These are phyloP conservation scores for Sclerurus mexicanus DNA, from an alignment of 2,113 vertebrate species.

Conservation along the genomic window DNA sequence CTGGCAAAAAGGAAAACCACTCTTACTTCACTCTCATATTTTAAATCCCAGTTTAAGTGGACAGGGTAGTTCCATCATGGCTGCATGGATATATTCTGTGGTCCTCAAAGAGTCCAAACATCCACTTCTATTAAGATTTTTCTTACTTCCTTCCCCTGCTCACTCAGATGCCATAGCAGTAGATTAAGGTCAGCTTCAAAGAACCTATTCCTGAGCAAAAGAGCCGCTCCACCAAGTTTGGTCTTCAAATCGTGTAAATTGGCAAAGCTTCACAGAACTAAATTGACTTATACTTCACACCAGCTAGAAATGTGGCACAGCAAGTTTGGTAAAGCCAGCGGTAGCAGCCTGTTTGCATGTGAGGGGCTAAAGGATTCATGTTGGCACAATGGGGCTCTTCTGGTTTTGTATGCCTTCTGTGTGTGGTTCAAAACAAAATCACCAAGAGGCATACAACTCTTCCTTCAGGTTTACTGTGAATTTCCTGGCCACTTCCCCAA, in stretches of 20 bases:
- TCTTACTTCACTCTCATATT: neutral
- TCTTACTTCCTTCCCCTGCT: neutral
- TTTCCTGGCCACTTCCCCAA: neutral
- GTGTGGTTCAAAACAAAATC: neutral
- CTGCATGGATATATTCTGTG: neutral
- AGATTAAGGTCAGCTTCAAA: neutral
- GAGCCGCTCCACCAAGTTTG: neutral
- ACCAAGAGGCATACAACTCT: neutral
- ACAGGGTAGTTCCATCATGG: neutral
- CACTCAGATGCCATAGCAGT: neutral
- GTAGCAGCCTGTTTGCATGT: neutral
- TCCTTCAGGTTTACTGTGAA: neutral
- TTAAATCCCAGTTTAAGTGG: neutral
- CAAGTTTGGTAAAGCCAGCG: neutral
- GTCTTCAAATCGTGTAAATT: neutral
- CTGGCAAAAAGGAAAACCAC: neutral
- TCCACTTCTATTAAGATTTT: neutral
- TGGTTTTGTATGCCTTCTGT: neutral
- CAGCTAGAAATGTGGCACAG: neutral
- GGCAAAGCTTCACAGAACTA: neutral
- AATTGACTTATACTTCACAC: neutral
- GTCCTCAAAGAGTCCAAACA: neutral
- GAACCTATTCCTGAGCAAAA: neutral
- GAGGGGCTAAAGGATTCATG: neutral
- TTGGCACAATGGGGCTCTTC: fast-evolving